Conservation (phyloP, 1,140 invertebrate genomes). For the Habropoda laboriosa region DNA sequence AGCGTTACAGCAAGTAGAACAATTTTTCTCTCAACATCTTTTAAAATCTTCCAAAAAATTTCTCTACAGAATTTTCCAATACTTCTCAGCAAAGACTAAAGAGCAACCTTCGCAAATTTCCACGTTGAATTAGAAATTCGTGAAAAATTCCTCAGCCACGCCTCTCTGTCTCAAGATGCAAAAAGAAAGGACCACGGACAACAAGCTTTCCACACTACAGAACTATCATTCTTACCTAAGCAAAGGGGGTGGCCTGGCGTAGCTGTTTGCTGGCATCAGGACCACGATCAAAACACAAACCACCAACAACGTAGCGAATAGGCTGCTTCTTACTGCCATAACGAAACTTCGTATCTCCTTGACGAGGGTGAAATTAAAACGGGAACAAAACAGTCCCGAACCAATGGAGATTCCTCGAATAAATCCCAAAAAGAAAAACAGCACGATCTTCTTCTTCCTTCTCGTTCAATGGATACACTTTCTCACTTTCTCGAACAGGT, state of each 20-base stretch:
- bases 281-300: slow-evolving; percentile 41
- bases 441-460: not conserved
- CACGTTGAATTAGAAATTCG: too few relatives aligned
- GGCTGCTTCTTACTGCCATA: slow-evolving; percentile 10
- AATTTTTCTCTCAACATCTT: too few relatives aligned
- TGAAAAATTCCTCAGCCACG: too few relatives aligned
- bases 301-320: slow-evolving; percentile 21
- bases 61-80: too few relatives aligned
- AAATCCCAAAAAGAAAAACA: not conserved
- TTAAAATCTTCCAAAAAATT: too few relatives aligned
- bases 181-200: too few relatives aligned
- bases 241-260: slow-evolving; percentile 57
- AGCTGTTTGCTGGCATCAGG: slow-evolving; percentile 47
- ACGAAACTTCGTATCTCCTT: not conserved
- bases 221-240: slow-evolving; percentile 59
- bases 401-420: too few relatives aligned
- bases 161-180: too few relatives aligned
- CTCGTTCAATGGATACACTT: not conserved
- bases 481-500: not conserved
- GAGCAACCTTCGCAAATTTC: too few relatives aligned
- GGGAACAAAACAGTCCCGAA: not conserved
- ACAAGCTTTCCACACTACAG: too few relatives aligned
- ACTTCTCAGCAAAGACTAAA: too few relatives aligned
- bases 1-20: too few relatives aligned
- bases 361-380: not conserved